Evolutionary conservation across 2,888 invertebrate genomes (phyloP).

Genomic region (Baccha elongata): DNA sequence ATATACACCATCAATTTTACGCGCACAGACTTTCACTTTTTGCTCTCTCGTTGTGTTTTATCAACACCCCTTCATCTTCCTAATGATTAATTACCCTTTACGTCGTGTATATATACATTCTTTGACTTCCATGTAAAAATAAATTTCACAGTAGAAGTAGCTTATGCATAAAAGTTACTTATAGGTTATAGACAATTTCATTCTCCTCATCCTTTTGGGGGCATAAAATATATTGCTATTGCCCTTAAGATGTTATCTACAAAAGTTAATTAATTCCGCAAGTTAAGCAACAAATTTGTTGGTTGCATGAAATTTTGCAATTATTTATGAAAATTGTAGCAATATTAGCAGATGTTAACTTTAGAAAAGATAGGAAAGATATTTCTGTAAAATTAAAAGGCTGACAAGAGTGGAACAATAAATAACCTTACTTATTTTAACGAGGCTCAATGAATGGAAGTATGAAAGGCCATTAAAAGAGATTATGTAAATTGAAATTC

Average conservation of each 20-base stretch:
- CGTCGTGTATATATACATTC: neutral
- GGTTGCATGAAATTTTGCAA: constrained; percentile 17
- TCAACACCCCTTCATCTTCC: constrained; percentile 28
- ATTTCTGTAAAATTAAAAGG: no score
- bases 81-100: constrained; percentile 12
- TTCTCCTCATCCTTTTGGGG: neutral
- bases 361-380: no score
- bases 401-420: no score
- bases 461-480: no score
- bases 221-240: neutral
- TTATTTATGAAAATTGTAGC: constrained; percentile 1
- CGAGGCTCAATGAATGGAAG: no score
- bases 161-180: constrained; percentile 2
- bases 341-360: no score
- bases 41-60: constrained; percentile 1
- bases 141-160: neutral
- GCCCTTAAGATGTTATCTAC: constrained; percentile 4
- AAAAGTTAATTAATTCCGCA: constrained; percentile 22
- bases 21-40: constrained; percentile 4
- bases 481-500: no score
- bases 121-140: neutral
- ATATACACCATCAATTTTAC: constrained; percentile 1
- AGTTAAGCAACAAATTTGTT: constrained; percentile 11
- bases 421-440: no score
- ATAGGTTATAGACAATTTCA: neutral